Base-by-base conservation (phyloP, 2,113 vertebrate species). In the Poecilia latipinna region DNA sequence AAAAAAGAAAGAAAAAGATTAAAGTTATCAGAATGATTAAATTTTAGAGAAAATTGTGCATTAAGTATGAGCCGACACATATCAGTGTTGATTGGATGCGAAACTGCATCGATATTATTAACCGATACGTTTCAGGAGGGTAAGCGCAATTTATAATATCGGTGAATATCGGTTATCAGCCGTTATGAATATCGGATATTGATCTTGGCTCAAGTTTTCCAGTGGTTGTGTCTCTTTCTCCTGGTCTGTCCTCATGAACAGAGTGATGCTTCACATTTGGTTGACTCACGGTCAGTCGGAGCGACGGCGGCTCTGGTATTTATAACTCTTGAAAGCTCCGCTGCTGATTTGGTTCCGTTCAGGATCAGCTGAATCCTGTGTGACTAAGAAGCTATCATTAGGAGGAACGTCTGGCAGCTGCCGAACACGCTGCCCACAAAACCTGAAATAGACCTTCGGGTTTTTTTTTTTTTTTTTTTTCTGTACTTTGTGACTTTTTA, bases 301-400 rank as follows among this genome's bases (percentile, higher is more conserved):
- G 62, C 19, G 33, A 24, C 1, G 11, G 22, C 31, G 3, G 29
- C 29, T 13, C 61, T 33, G 29, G 35, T 42, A 42, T 67, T 42
- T 66, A 39, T 67, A 67, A 42, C 37, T 15, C 65, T 26, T 17
- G 28, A 67, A 44, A 67, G 65, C 28, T n/a, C 65, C 1, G 37
- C 26, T 39, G 26, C 15, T 2, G 1, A 44, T 42, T 67, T 13
- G 5, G 37, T 44, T 67, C 8, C n/a, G 12, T 26, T 65, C 33
- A n/a, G 10, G 37, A 10, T 39, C 33, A 67, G n/a, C 22, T 54
- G 19, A 54, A 54, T 54, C 51, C 51, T n/a, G 19, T 17, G 24
- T 57, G 51, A 24, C 22, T 24, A n/a, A 57, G 51, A 57, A 42
- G 65, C 65, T 67, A 44, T 42, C 37, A 65, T 65, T 39, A 67